phyloP scores from a whole-genome alignment of 2,888 invertebrate species.

The Strigamia transsilvanica region DNA sequence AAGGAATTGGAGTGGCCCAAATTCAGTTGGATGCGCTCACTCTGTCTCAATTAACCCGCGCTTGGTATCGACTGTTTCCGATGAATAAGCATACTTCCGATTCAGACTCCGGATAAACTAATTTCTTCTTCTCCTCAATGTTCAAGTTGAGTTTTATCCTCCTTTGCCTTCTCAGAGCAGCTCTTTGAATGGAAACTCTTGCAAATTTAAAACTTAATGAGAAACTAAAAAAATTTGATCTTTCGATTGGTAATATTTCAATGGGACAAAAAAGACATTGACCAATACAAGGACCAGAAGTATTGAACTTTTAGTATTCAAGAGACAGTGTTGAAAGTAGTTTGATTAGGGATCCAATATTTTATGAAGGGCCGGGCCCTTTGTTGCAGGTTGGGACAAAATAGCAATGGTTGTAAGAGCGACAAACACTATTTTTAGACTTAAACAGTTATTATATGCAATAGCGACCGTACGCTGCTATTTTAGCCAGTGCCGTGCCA shows the following conservation, averaged over 20 bases:
- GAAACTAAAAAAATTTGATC: neutral
- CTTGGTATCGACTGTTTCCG: constrained; percentile 92
- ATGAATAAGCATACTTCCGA: constrained; percentile 68
- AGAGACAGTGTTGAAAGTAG: too few species aligned
- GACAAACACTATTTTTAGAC: too few species aligned
- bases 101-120: constrained; percentile 47
- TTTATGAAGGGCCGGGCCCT: too few species aligned
- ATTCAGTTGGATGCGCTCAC: constrained; percentile 83
- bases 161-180: neutral
- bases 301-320: too few species aligned
- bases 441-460: too few species aligned
- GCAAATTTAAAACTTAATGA: neutral
- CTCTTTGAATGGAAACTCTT: constrained; percentile 6
- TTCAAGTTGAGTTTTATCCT: neutral
- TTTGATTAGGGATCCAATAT: too few species aligned
- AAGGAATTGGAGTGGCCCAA: constrained; percentile 82
- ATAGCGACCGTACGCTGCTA: too few species aligned
- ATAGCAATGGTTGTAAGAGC: too few species aligned
- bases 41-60: constrained; percentile 80
- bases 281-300: too few species aligned
- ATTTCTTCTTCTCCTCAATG: neutral
- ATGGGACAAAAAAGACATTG: neutral
- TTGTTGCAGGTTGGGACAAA: too few species aligned
- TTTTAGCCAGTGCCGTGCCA: too few species aligned
- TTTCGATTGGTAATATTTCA: neutral